These are phyloP conservation scores for Choreutis nemorana DNA, from an alignment of 2,888 invertebrate genomes.

Conservation along the genomic window DNA sequence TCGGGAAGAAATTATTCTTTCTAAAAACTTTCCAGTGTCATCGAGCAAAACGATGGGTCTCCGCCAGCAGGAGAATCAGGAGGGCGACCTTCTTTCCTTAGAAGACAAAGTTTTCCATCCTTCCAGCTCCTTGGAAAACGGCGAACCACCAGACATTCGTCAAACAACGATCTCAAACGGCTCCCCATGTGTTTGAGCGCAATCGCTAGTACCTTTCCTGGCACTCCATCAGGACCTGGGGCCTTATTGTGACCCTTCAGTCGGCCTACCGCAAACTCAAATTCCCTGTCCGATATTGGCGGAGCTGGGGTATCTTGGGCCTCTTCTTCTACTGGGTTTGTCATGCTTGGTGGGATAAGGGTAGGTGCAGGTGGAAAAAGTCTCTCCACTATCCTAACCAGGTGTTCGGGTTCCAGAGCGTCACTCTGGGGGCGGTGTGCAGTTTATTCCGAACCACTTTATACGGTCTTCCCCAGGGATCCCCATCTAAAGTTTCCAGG, in stretches of 20 bases:
- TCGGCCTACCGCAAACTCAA: neutral
- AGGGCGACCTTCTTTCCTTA: constrained; percentile 2
- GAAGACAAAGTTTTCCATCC: constrained; percentile 1
- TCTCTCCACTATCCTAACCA: neutral
- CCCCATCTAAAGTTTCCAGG: constrained; percentile 2
- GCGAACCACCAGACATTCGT: neutral
- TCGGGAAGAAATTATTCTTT: too few relatives aligned
- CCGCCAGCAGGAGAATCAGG: constrained; percentile 1
- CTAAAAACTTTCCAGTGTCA: too few relatives aligned
- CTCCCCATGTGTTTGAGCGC: constrained; percentile 1
- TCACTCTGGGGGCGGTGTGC: too few relatives aligned
- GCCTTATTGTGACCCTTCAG: neutral
- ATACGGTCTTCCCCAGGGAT: constrained; percentile 11
- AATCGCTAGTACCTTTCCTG: neutral
- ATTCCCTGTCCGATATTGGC: neutral
- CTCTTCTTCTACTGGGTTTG: too few relatives aligned
- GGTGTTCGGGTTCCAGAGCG: too few relatives aligned
- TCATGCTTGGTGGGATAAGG: neutral
- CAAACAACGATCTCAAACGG: neutral
- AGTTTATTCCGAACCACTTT: constrained; percentile 8
- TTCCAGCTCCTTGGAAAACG: neutral
- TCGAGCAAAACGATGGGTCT: too few relatives aligned
- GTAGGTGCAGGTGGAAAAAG: neutral
- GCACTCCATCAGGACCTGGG: constrained; percentile 1
- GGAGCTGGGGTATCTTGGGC: neutral